These are phyloP conservation scores for Heliconius melpomene DNA, from an alignment of 1,140 invertebrate genomes.

Conservation along the genomic window DNA sequence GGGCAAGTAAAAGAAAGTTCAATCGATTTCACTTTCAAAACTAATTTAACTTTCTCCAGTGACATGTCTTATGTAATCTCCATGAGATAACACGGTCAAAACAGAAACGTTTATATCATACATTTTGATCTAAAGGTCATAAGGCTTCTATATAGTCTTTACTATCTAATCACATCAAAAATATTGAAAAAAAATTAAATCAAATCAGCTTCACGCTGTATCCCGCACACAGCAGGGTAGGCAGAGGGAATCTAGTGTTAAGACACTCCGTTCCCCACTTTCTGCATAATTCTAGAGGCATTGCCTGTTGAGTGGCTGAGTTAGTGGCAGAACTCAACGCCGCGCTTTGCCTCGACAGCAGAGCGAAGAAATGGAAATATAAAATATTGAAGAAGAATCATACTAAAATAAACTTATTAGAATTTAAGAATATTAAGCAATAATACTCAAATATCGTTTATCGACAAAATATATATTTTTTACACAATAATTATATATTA, in stretches of 20 bases:
- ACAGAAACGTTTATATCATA: conserved; percentile 69
- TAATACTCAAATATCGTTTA: neutral
- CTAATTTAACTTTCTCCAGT: conserved; percentile 81
- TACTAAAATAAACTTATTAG: neutral
- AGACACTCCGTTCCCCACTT: no score
- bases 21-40: conserved; percentile 81
- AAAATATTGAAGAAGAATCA: neutral
- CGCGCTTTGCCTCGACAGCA: no score
- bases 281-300: no score
- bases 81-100: conserved; percentile 73
- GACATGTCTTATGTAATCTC: conserved; percentile 78
- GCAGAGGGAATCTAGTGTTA: no score
- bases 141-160: conserved; percentile 48
- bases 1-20: conserved; percentile 79
- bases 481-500: neutral
- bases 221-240: no score
- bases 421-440: neutral
- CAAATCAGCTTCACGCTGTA: no score
- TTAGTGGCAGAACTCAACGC: no score
- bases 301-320: no score
- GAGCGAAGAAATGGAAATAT: no score
- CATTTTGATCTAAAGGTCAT: conserved; percentile 65
- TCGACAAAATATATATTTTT: neutral
- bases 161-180: neutral
- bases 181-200: neutral